A percentile compares a stretch with the other conserved stretches of the same genome.
These are phyloP conservation scores for Drosophila tropicalis DNA, from an alignment of 1,140 invertebrate species.

Conservation along the genomic window DNA sequence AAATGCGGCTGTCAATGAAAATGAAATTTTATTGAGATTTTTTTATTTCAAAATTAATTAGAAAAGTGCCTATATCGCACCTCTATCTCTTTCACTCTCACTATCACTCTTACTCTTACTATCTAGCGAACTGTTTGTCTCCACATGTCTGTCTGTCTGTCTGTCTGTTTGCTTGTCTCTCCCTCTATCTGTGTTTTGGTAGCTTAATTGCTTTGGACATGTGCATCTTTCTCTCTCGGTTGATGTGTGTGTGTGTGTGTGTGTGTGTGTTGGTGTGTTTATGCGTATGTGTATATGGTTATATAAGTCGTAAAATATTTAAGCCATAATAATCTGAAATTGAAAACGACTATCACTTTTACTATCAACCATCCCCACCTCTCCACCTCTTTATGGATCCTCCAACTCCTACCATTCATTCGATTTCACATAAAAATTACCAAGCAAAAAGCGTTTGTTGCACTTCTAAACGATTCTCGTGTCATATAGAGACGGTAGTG, in stretches of 20 bases:
- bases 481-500: slow-evolving; percentile 40
- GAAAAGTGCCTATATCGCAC: slow-evolving; percentile 64
- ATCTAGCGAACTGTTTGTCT: background rate
- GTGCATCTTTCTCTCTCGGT: slow-evolving; percentile 20
- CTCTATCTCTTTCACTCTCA: background rate
- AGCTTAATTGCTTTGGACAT: slow-evolving; percentile 75
- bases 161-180: background rate
- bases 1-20: slow-evolving; percentile 81
- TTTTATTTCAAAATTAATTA: slow-evolving; percentile 72
- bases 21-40: slow-evolving; percentile 82
- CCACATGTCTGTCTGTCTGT: slow-evolving; percentile 1
- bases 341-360: slow-evolving; percentile 81
- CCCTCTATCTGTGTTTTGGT: slow-evolving; percentile 54
- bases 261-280: slow-evolving; percentile 22
- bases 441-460: slow-evolving; percentile 58
- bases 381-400: background rate
- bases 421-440: slow-evolving; percentile 41
- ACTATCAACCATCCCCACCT: slow-evolving; percentile 52
- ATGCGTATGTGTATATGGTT: slow-evolving; percentile 55
- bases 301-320: slow-evolving; percentile 82
- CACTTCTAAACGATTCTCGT: slow-evolving; percentile 72
- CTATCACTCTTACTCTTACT: background rate
- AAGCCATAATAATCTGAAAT: slow-evolving; percentile 80
- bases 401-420: background rate
- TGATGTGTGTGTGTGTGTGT: slow-evolving; percentile 29